phyloP scores from a whole-genome alignment of 2,797 vertebrate genomes.

The Rhinogobio ventralis region DNA sequence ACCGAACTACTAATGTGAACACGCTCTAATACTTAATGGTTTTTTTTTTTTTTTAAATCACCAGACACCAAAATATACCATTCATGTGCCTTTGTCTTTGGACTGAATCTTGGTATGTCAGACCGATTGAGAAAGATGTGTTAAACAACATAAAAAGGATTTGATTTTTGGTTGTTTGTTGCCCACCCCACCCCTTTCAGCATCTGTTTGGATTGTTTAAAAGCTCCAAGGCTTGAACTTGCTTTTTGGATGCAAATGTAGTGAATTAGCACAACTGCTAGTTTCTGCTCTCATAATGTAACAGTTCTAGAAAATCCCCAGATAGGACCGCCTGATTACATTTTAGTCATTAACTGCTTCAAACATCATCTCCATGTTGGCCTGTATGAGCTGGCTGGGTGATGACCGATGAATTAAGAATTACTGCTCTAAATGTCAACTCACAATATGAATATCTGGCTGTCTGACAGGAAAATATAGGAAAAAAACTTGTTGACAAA shows the following conservation, averaged over 20 bases:
- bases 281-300: background rate
- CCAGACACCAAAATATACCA: background rate
- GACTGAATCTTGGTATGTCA: background rate
- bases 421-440: background rate
- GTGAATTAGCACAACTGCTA: background rate
- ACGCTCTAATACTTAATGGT: no score
- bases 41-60: no score
- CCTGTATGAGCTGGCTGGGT: background rate
- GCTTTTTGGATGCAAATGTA: slow-evolving; percentile 13
- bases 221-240: background rate
- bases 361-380: background rate
- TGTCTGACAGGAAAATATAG: background rate
- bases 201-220: background rate
- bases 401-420: background rate
- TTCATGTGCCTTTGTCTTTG: background rate
- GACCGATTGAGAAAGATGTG: background rate
- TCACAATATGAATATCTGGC: background rate
- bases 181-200: background rate
- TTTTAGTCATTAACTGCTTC: background rate
- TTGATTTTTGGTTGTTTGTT: background rate
- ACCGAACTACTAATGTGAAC: no score
- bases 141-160: background rate
- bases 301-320: background rate
- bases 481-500: background rate
- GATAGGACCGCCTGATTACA: background rate